Conservation (phyloP, 2,113 vertebrate species). For the Pantherophis guttatus region DNA sequence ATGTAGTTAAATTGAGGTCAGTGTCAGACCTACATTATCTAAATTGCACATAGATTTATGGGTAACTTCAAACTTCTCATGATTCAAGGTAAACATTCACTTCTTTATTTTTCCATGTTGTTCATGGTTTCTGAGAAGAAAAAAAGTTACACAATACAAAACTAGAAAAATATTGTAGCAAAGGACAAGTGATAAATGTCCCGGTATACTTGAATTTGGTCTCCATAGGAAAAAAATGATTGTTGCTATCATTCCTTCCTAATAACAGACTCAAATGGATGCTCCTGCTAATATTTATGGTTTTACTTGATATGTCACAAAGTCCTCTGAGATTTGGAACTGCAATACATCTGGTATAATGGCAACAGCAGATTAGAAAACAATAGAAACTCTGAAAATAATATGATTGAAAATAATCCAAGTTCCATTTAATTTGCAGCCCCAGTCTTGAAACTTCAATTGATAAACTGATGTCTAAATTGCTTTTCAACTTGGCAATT, state of each 20-base stretch:
- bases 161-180: background rate
- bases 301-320: constrained; percentile 21
- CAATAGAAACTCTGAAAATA: constrained; percentile 8
- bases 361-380: constrained; percentile 23
- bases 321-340: constrained; percentile 22
- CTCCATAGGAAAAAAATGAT: background rate
- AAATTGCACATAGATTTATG: background rate
- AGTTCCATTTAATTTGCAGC: constrained; percentile 9
- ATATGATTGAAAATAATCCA: background rate
- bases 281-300: constrained; percentile 22
- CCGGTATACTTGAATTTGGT: background rate
- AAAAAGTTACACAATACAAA: background rate
- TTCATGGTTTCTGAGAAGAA: constrained; percentile 8
- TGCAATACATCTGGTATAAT: background rate
- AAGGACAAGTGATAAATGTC: background rate
- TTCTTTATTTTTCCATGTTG: constrained; percentile 7
- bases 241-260: background rate
- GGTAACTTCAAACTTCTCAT: background rate
- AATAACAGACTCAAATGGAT: constrained; percentile 14
- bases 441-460: background rate
- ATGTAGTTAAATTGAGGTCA: background rate
- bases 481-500: background rate
- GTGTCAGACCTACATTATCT: background rate
- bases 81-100: background rate
- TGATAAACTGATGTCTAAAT: background rate